phyloP scores from a whole-genome alignment of 2,113 vertebrate species.

The Ochotona curzoniae region DNA sequence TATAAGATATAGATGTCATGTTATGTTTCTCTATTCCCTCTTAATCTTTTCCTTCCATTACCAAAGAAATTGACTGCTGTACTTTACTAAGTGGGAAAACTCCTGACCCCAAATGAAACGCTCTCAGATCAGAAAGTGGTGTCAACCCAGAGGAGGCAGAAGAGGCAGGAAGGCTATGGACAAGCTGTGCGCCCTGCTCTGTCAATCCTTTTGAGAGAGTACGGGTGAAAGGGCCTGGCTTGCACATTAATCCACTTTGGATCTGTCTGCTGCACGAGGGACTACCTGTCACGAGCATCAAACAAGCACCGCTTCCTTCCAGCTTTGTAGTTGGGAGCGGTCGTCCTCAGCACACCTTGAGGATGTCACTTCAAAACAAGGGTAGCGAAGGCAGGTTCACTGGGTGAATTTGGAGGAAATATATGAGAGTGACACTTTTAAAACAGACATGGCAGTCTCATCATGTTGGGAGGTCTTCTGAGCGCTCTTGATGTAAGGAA shows the following conservation, averaged over 20 bases:
- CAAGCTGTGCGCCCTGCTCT: slow-evolving; percentile 52
- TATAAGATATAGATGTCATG: background rate
- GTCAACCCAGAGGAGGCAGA: slow-evolving; percentile 56
- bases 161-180: slow-evolving; percentile 66
- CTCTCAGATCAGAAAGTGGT: slow-evolving; percentile 75
- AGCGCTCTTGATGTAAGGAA: background rate
- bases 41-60: background rate
- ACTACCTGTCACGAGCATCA: slow-evolving; percentile 39
- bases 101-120: slow-evolving; percentile 55
- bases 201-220: slow-evolving; percentile 31
- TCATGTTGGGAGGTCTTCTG: background rate
- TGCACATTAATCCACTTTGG: slow-evolving; percentile 35
- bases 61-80: background rate
- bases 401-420: background rate
- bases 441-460: background rate
- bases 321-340: background rate
- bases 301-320: background rate
- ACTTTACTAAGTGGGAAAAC: slow-evolving; percentile 58
- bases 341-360: slow-evolving; percentile 4
- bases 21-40: background rate
- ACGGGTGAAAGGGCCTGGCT: slow-evolving; percentile 70
- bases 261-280: background rate
- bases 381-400: background rate
- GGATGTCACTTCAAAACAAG: background rate
- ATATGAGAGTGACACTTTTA: background rate